Conservation (phyloP, 2,888 invertebrate species). For the Dexiosoma caninum region DNA sequence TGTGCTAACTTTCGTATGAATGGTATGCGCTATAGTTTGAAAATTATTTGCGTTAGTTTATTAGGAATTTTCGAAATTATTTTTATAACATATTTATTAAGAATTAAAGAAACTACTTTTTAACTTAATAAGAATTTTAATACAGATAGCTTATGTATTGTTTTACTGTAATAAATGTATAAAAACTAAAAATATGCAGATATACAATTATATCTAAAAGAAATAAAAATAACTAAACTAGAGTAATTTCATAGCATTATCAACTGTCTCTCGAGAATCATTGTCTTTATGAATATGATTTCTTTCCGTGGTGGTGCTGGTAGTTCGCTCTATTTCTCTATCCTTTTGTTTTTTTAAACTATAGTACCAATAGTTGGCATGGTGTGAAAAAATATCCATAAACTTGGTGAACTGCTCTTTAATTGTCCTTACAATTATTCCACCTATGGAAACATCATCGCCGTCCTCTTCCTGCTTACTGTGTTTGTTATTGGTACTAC, state of each 20-base stretch:
- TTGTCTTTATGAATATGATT: slow-evolving; percentile 11
- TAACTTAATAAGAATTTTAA: no score
- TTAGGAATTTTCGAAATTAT: no score
- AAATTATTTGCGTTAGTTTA: no score
- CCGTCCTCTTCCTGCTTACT: not conserved
- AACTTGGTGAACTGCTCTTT: slow-evolving; percentile 70
- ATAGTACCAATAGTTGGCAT: slow-evolving; percentile 74
- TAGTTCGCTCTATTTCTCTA: not conserved
- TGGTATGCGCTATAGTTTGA: no score
- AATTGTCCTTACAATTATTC: slow-evolving; percentile 68
- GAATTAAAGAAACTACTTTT: no score
- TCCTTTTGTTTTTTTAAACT: slow-evolving; percentile 68
- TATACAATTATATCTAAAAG: not conserved
- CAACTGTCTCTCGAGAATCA: no score
- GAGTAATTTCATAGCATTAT: no score
- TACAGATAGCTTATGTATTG: no score
- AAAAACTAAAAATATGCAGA: no score
- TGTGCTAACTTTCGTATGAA: no score
- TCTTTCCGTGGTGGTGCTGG: not conserved
- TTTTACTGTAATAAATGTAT: no score
- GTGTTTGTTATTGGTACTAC: slow-evolving; percentile 4
- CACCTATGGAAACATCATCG: slow-evolving; percentile 49
- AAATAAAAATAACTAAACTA: not conserved
- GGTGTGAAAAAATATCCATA: slow-evolving; percentile 71
- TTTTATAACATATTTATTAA: no score